phyloP scores from a whole-genome alignment of 2,113 vertebrate genomes.

The Isichthys henryi region DNA sequence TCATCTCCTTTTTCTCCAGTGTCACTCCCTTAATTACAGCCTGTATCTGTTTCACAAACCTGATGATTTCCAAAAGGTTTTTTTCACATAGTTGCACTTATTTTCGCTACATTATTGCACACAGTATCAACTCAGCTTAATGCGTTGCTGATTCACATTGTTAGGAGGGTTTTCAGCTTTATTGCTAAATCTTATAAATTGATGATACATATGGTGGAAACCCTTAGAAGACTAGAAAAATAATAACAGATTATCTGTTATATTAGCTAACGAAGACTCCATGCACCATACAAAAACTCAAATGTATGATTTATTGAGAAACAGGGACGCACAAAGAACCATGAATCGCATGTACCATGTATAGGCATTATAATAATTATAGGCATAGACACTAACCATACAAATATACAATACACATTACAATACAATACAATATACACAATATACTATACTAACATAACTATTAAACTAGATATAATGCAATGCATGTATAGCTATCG shows the following conservation, averaged over 20 bases:
- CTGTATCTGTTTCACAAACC: neutral
- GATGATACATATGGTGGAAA: neutral
- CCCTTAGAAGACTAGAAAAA: neutral
- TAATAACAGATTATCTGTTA: neutral
- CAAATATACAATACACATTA: too few species aligned
- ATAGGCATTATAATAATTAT: neutral
- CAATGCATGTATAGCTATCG: neutral
- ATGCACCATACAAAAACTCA: neutral
- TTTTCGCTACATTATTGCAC: neutral
- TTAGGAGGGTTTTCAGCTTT: neutral
- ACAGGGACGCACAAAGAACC: neutral
- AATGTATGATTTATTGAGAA: neutral
- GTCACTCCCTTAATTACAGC: neutral
- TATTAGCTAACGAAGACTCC: neutral
- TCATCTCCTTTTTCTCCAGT: neutral
- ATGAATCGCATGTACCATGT: neutral
- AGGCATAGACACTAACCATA: neutral
- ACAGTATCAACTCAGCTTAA: neutral
- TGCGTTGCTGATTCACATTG: neutral
- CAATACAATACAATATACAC: neutral
- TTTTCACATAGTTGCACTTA: neutral
- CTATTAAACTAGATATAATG: neutral
- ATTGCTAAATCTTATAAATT: neutral
- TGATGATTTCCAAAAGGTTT: neutral
- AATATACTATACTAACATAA: too few species aligned